Base-by-base conservation (phyloP, 2,113 vertebrate genomes). In the Lucifuga dentata region DNA sequence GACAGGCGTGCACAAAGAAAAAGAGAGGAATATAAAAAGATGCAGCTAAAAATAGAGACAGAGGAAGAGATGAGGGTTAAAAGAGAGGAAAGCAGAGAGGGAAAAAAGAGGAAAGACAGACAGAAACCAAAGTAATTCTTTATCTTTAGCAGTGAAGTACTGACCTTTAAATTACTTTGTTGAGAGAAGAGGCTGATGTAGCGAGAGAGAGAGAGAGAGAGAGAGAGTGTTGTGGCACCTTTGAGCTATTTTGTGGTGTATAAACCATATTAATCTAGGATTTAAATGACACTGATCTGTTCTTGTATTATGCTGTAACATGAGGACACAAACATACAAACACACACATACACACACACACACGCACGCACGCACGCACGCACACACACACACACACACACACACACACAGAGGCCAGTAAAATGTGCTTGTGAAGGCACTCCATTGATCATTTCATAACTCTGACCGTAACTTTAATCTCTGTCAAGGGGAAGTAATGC, bases 101-200 rank as follows among this genome's bases (percentile, higher is more conserved):
- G 15, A 8, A n/a, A 50, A 32, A 32, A 7, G 10, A n/a, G 17
- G 32, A 10, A 32, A 36, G 5, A 35, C 11, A 8, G 2, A 21
- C 7, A 7, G 26, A 29, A 7, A 29, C 26, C 26, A 29, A 29
- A 29, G 26, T 7, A 66, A 75, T 60, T 38, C 35, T 69, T 72
- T 8, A 63, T 39, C 38, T 53, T 68, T 48, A 56, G 11, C 69
- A 60, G 66, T 13, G 51, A 60, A 57, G 74, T 10, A 19, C 13
- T 67, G 64, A 78, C 70, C 49, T 66, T 80, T 73, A 67, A 58
- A 61, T 32, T 52, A 63, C 59, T 61, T 72, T 48, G 43, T 61
- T 58, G 56, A 68, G 50, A 56, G 3, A 11, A n/a, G n/a, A n/a
- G n/a, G 26, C 26, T 29, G 26, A 29, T 3, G 6, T 44, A 29